phyloP scores from a whole-genome alignment of 2,888 invertebrate species.

The Netelia fuscicornis region DNA sequence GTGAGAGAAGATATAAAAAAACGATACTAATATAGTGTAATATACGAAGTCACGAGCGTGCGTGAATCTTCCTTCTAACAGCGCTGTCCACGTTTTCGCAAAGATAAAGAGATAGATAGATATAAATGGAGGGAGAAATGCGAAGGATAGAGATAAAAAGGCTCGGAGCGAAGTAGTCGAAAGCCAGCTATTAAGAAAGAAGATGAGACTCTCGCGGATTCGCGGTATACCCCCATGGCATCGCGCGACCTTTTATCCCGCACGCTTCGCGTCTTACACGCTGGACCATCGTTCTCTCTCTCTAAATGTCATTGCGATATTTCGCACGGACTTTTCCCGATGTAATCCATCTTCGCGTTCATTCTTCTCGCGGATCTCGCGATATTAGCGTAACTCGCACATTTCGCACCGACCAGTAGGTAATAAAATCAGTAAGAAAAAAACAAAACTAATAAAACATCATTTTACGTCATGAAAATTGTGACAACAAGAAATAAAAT shows the following conservation, averaged over 20 bases:
- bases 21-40: constrained; percentile 41
- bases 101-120: constrained; percentile 10
- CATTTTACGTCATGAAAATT: no score
- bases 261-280: background rate
- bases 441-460: no score
- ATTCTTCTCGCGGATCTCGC: background rate
- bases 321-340: constrained; percentile 23
- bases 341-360: constrained; percentile 11
- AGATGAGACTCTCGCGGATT: constrained; percentile 49
- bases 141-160: background rate
- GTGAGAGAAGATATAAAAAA: constrained; percentile 29
- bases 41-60: constrained; percentile 49
- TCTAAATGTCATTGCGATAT: constrained; percentile 58
- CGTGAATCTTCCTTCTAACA: constrained; percentile 24
- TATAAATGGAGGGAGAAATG: constrained; percentile 5
- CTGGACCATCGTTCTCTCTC: constrained; percentile 2
- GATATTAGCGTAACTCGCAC: constrained; percentile 10
- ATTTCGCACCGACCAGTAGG: no score
- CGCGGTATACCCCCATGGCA: constrained; percentile 31
- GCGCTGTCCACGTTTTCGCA: background rate
- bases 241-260: constrained; percentile 59
- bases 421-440: no score
- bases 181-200: constrained; percentile 33
- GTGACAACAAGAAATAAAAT: no score
- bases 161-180: constrained; percentile 20